Evolutionary conservation across 1,140 invertebrate species (phyloP), one percentile per base, ranked within the genome.

Genomic region (Drosophila seguyi): DNA sequence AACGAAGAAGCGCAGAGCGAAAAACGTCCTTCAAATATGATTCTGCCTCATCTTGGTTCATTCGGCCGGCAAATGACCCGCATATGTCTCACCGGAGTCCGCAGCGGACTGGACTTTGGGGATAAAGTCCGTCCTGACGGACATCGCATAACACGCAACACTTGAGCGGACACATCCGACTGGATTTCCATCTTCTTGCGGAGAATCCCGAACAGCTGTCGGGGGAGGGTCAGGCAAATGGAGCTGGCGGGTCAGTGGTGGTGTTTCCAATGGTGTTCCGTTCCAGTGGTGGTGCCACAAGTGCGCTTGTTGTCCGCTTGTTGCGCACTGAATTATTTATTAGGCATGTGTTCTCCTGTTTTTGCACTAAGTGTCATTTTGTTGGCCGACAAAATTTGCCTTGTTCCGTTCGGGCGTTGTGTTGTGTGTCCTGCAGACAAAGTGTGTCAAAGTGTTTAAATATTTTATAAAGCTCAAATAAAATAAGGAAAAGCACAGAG

Each of bases 291-390:
- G 57, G 59, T 48, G 58, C 50, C 62, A 59, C 82, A 87, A 87
- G 83, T 80, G 68, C 71, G 84, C 83, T 84, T 87, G 84, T 87
- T 87, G 84, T 88, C 74, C 81, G 85, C 85, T 88, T 88, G 85
- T 90, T 88, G 85, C 77, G 69, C 85, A 74, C 77, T 88, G 85
- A 88, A 88, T 88, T 90, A 88, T 88, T 88, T 88, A 88, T 88
- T 88, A 90, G 84, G 85, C 85, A 88, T 88, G 84, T 88, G 84
- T 84, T 60, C 74, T 84, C 65, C 58, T 83, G 85, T 68, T 85
- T 69, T 79, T 78, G 69, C 81, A 90, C 85, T 79, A 88, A 88
- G 84, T 88, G 85, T 86, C 82, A 86, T 85, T 85, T 86, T 86
- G 77, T 61, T 81, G 76, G 67, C 67, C 56, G 42, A 77, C 81